A percentile compares a stretch with the other conserved stretches of the same genome.
phyloP scores from a whole-genome alignment of 2,888 invertebrate genomes.

The Apodemia zela region DNA sequence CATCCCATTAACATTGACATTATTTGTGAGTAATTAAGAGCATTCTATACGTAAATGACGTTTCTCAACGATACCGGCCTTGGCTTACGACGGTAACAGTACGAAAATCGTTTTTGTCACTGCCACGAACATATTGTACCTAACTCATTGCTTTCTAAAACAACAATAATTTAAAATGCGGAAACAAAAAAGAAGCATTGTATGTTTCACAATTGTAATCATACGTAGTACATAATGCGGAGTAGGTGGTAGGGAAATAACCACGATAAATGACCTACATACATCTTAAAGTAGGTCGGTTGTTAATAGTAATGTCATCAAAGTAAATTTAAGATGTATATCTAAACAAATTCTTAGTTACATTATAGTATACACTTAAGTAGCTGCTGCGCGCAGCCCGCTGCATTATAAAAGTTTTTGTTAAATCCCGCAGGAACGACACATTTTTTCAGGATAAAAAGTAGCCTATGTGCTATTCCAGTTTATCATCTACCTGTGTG shows the following conservation, averaged over 20 bases:
- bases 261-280: conserved; percentile 57
- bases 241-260: conserved; percentile 1
- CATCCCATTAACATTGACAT: conserved; percentile 41
- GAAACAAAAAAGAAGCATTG: conserved; percentile 11
- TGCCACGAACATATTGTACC: conserved; percentile 26
- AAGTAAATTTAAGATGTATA: neutral
- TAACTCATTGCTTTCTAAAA: conserved; percentile 9
- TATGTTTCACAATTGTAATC: conserved; percentile 7
- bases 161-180: neutral
- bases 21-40: conserved; percentile 49
- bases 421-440: too few relatives aligned
- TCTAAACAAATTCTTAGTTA: neutral
- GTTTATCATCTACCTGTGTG: too few relatives aligned
- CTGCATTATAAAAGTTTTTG: too few relatives aligned
- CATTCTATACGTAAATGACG: conserved; percentile 42
- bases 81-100: conserved; percentile 36
- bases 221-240: neutral
- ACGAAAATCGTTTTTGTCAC: conserved; percentile 11
- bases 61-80: conserved; percentile 44
- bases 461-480: too few relatives aligned
- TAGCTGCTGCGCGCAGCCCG: too few relatives aligned
- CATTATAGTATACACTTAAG: too few relatives aligned
- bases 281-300: conserved; percentile 61
- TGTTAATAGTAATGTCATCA: neutral
- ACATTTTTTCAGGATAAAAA: too few relatives aligned